phyloP scores from a whole-genome alignment of 2,888 invertebrate species.

The Blera fallax region DNA sequence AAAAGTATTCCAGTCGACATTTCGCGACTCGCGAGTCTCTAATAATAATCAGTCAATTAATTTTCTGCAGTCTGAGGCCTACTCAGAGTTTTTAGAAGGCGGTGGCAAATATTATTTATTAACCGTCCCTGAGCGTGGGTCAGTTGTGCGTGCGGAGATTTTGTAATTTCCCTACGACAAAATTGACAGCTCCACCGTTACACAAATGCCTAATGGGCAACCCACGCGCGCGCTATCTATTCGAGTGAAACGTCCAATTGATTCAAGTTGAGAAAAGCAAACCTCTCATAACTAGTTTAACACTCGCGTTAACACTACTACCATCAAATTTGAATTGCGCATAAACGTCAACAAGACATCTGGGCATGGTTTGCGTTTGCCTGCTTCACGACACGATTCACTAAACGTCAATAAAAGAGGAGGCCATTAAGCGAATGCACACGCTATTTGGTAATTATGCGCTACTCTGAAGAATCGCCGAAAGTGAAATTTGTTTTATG shows the following conservation, averaged over 20 bases:
- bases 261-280: not conserved
- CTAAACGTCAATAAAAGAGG: slow-evolving; percentile 32
- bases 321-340: slow-evolving; percentile 15
- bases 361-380: not conserved
- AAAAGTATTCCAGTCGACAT: not conserved
- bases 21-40: slow-evolving; percentile 22
- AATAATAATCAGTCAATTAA: slow-evolving; percentile 62
- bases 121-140: slow-evolving; percentile 54
- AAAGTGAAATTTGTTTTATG: slow-evolving; percentile 19
- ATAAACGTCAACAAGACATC: slow-evolving; percentile 26
- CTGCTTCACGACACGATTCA: slow-evolving; percentile 19
- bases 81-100: slow-evolving; percentile 13
- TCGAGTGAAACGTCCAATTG: slow-evolving; percentile 21
- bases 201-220: slow-evolving; percentile 47
- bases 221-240: slow-evolving; percentile 10
- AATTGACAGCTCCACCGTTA: slow-evolving; percentile 37
- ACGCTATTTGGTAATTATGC: slow-evolving; percentile 38
- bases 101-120: slow-evolving; percentile 57
- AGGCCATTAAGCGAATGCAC: slow-evolving; percentile 25
- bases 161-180: slow-evolving; percentile 27
- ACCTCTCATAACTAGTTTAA: slow-evolving; percentile 43
- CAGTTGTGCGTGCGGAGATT: slow-evolving; percentile 53
- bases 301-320: not conserved
- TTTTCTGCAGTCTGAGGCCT: slow-evolving; percentile 12
- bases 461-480: not conserved